These are phyloP conservation scores for Magallana nippona DNA, from an alignment of 2,888 invertebrate species.

Conservation along the genomic window DNA sequence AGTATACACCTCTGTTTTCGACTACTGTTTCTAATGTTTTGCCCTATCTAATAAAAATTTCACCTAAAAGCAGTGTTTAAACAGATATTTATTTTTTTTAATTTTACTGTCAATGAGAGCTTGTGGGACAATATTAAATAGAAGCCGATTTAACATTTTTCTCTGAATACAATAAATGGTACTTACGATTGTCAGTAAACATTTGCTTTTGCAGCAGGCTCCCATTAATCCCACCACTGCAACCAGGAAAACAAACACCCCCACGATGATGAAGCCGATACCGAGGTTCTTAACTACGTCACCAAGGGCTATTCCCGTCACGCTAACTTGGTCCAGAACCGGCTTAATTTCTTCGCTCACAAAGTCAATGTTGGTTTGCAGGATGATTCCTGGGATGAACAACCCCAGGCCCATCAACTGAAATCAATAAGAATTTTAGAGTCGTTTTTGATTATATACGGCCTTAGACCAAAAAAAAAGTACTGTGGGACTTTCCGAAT, in stretches of 20 bases:
- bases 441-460: neutral
- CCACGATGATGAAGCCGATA: conserved; percentile 54
- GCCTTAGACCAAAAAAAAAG: too few relatives aligned
- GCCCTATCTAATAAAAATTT: too few relatives aligned
- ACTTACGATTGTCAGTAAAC: conserved; percentile 56
- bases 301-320: conserved; percentile 45
- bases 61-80: too few relatives aligned
- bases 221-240: conserved; percentile 55
- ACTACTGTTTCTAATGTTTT: too few relatives aligned
- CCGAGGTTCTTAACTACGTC: conserved; percentile 44
- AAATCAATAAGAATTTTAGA: neutral
- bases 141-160: too few relatives aligned
- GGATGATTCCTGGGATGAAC: conserved; percentile 55
- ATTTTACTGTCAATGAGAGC: too few relatives aligned
- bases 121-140: too few relatives aligned
- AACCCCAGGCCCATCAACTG: conserved; percentile 58
- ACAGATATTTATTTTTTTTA: too few relatives aligned
- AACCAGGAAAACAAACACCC: conserved; percentile 53
- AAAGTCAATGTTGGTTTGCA: conserved; percentile 50
- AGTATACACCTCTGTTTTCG: too few relatives aligned
- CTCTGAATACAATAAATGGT: too few relatives aligned
- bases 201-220: conserved; percentile 57
- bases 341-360: conserved; percentile 52
- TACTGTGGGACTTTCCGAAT: neutral
- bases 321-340: conserved; percentile 51